Conservation (phyloP, 2,113 vertebrate genomes). For the Lycocorax pyrrhopterus region DNA sequence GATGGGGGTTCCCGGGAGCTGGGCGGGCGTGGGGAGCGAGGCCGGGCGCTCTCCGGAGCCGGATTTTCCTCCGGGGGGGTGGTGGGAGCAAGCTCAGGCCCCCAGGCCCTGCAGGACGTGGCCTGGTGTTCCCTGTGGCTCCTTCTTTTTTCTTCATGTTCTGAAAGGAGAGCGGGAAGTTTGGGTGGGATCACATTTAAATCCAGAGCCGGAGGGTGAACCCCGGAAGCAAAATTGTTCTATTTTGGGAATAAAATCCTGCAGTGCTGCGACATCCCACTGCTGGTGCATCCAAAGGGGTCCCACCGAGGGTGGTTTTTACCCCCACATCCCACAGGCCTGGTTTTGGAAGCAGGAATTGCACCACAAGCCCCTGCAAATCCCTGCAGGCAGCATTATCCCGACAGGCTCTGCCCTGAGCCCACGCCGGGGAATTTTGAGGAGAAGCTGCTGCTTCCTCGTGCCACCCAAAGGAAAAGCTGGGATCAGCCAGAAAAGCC, state of each 20-base stretch:
- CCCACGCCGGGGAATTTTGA: rapidly evolving
- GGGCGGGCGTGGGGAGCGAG: rapidly evolving
- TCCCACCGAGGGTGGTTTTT: background rate
- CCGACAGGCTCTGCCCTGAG: rapidly evolving
- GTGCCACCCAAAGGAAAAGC: background rate
- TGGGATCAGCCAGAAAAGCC: background rate
- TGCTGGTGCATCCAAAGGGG: background rate
- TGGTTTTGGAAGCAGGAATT: background rate
- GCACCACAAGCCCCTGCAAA: too few relatives aligned
- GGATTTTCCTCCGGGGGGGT: constrained; percentile 80
- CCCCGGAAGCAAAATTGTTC: background rate
- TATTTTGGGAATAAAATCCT: background rate
- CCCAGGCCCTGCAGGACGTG: constrained; percentile 55
- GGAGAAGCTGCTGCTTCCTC: background rate
- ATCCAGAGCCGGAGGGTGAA: rapidly evolving
- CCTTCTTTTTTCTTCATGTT: constrained; percentile 92
- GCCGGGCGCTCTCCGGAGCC: background rate
- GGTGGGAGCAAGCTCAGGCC: constrained; percentile 80
- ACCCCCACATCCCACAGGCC: background rate
- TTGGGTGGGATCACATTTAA: rapidly evolving
- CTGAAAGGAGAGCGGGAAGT: constrained; percentile 48
- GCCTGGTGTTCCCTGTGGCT: constrained; percentile 41
- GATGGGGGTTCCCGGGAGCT: constrained; percentile 43
- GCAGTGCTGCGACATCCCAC: rapidly evolving
- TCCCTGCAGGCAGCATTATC: rapidly evolving